Conservation (phyloP, 2,888 invertebrate genomes). For the Epinotia brunnichana region DNA sequence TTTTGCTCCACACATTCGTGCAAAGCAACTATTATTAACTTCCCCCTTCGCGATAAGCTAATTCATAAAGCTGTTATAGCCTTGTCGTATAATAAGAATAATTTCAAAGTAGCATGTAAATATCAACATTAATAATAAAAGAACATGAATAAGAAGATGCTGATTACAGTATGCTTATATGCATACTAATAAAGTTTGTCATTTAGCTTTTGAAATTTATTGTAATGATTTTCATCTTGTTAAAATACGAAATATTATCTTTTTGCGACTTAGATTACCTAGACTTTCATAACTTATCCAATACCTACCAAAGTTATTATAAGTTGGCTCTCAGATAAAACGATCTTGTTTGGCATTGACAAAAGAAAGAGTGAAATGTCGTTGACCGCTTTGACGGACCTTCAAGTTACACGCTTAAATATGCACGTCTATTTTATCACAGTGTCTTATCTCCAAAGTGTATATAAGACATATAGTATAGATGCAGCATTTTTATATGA, state of each 20-base stretch:
- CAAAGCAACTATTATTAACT: slow-evolving; percentile 73
- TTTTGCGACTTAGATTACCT: background rate
- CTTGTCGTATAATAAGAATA: slow-evolving; percentile 60
- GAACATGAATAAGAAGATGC: slow-evolving; percentile 53
- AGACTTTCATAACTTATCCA: background rate
- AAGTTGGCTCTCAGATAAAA: background rate
- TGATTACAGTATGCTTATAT: slow-evolving; percentile 59
- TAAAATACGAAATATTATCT: background rate
- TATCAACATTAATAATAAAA: slow-evolving; percentile 55
- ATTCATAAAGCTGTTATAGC: slow-evolving; percentile 66
- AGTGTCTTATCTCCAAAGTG: slow-evolving; percentile 62
- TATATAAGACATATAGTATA: slow-evolving; percentile 69
- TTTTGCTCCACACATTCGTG: slow-evolving; percentile 72
- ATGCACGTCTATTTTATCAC: slow-evolving; percentile 51
- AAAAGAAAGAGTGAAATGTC: slow-evolving; percentile 21
- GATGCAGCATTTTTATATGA: slow-evolving; percentile 62
- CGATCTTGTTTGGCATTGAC: slow-evolving; percentile 12
- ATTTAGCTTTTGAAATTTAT: slow-evolving; percentile 26
- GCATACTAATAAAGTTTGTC: slow-evolving; percentile 52
- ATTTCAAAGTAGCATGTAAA: slow-evolving; percentile 52
- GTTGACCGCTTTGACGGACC: slow-evolving; percentile 39
- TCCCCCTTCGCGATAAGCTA: slow-evolving; percentile 64
- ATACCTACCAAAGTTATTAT: background rate
- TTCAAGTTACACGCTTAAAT: slow-evolving; percentile 37
- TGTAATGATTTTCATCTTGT: slow-evolving; percentile 2